Evolutionary conservation across 2,797 vertebrate genomes (phyloP).

Genomic region (Darevskia nairensis): DNA sequence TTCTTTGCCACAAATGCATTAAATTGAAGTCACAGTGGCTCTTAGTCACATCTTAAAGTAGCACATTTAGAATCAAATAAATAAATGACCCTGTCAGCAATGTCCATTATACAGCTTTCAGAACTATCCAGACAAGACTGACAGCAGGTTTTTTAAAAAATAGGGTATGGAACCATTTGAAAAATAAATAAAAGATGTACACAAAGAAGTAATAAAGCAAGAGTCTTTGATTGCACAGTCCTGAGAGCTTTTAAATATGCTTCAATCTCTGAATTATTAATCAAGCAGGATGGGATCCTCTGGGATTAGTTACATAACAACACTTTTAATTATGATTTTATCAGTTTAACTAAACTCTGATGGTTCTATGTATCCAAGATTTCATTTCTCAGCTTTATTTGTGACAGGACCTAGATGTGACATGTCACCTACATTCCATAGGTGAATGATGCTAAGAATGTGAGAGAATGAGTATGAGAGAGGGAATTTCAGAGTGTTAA

Average conservation of each 20-base stretch:
- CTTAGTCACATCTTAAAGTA: conserved; percentile 21
- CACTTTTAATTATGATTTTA: conserved; percentile 55
- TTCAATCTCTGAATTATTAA: conserved; percentile 49
- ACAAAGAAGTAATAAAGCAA: conserved; percentile 37
- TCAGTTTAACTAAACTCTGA: conserved; percentile 51
- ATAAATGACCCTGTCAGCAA: not conserved
- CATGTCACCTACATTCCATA: not conserved
- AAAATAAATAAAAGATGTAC: conserved; percentile 47
- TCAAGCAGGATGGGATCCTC: not conserved
- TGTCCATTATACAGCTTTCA: not conserved
- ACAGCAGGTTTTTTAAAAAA: conserved; percentile 24
- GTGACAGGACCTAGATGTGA: not conserved
- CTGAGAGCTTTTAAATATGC: not conserved
- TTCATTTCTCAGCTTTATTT: conserved; percentile 20
- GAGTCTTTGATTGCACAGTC: conserved; percentile 23
- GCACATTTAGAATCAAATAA: conserved; percentile 35
- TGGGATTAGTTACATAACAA: conserved; percentile 41
- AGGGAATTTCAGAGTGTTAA: not conserved
- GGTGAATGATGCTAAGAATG: not conserved
- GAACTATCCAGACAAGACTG: not conserved
- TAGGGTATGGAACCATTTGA: not conserved
- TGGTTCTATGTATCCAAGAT: conserved; percentile 25
- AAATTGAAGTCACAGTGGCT: conserved; percentile 37
- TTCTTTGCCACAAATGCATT: conserved; percentile 12
- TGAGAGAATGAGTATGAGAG: not conserved